Evolutionary conservation across 2,113 vertebrate species (phyloP).

Genomic region (Otis tarda): DNA sequence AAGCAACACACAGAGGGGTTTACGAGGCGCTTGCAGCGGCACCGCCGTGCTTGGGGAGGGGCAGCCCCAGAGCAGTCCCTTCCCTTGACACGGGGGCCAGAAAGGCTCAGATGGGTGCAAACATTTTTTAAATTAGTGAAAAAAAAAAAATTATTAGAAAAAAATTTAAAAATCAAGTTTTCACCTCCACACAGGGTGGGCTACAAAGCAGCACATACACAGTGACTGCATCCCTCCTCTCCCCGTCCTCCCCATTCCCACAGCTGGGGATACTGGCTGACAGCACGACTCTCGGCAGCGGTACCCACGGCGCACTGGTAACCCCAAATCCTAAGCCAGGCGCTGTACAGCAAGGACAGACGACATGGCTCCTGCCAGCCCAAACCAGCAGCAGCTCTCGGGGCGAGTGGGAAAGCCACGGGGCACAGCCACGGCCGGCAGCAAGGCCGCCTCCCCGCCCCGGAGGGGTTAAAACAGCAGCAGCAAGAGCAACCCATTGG

Average conservation of each 20-base stretch:
- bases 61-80: background rate
- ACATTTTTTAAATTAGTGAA: background rate
- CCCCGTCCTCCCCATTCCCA: background rate
- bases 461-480: background rate
- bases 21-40: background rate
- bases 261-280: no score
- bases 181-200: background rate
- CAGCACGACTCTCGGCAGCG: fast-evolving
- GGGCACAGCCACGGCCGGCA: fast-evolving
- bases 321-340: background rate
- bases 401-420: background rate
- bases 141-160: background rate
- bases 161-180: background rate
- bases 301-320: background rate
- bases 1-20: background rate
- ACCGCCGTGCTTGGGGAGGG: fast-evolving
- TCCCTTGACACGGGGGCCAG: background rate
- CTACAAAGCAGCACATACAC: background rate
- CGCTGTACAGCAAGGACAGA: background rate
- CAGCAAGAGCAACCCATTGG: background rate
- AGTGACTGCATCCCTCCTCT: background rate
- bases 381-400: fast-evolving
- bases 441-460: background rate
- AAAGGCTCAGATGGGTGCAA: fast-evolving
- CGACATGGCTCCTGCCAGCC: background rate